Evolutionary conservation across 2,797 vertebrate genomes (phyloP).

Genomic region (Anguilla marmorata): DNA sequence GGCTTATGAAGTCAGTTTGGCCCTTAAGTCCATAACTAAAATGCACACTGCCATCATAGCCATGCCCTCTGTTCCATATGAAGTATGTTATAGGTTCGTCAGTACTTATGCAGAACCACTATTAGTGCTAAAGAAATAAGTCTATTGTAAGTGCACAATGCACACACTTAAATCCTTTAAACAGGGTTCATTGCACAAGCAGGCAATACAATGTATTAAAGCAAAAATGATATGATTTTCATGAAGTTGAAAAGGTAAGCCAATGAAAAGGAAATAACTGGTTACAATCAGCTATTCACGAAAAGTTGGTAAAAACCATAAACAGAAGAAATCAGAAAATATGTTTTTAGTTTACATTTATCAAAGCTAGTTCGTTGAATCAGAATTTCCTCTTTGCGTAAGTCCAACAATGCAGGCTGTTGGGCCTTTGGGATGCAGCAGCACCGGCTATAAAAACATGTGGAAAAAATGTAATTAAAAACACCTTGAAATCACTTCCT

Average conservation of each 20-base stretch:
- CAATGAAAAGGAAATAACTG: background rate
- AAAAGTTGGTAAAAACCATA: background rate
- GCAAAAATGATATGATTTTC: background rate
- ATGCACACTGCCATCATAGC: background rate
- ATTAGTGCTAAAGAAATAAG: background rate
- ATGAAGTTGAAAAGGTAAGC: background rate
- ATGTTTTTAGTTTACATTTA: background rate
- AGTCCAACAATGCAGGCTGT: background rate
- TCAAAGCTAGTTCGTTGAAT: background rate
- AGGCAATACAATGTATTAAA: background rate
- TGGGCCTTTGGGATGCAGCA: background rate
- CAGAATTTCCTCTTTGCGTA: background rate
- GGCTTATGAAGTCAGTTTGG: background rate
- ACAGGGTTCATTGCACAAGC: background rate
- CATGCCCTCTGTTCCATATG: background rate
- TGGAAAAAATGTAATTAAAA: background rate
- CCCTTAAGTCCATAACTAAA: background rate
- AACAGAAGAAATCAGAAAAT: background rate
- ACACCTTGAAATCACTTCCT: background rate
- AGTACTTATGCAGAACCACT: background rate
- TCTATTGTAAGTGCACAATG: background rate
- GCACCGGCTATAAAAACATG: background rate
- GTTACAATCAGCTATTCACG: background rate
- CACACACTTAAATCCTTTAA: background rate
- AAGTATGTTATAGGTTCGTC: background rate